Conservation (phyloP, 2,888 invertebrate species). For the Drosophila villosipedis region DNA sequence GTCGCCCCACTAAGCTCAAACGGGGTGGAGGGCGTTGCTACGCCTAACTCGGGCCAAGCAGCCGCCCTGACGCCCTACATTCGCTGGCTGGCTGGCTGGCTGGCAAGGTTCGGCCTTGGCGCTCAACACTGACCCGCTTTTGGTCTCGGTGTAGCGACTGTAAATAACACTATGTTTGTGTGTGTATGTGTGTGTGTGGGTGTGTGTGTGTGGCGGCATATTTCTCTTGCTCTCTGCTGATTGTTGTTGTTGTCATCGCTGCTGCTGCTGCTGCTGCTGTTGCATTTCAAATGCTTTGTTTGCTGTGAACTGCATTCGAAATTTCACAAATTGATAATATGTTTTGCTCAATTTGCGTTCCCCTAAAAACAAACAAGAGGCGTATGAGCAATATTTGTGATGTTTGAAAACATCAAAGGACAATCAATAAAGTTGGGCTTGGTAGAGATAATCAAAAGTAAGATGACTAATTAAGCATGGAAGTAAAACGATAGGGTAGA, state of each 20-base stretch:
- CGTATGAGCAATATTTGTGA: constrained; percentile 39
- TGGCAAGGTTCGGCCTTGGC: constrained; percentile 77
- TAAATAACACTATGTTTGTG: constrained; percentile 21
- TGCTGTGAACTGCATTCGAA: constrained; percentile 36
- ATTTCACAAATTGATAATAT: constrained; percentile 47
- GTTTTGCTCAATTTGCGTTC: constrained; percentile 42
- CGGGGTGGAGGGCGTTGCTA: constrained; percentile 19
- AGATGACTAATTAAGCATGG: neutral
- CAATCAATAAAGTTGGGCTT: neutral
- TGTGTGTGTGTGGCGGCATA: constrained; percentile 48
- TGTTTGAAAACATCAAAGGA: neutral
- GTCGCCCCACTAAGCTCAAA: constrained; percentile 24
- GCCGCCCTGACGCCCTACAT: constrained; percentile 77
- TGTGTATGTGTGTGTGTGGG: constrained; percentile 17
- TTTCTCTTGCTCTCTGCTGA: constrained; percentile 43
- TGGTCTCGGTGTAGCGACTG: constrained; percentile 25
- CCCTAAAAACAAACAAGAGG: constrained; percentile 10
- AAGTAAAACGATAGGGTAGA: neutral
- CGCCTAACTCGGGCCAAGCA: constrained; percentile 60
- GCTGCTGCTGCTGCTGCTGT: constrained; percentile 33
- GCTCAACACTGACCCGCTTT: constrained; percentile 80
- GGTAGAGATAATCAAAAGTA: neutral
- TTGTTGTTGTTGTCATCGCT: constrained; percentile 28
- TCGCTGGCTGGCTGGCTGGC: constrained; percentile 27
- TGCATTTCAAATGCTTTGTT: constrained; percentile 57